These are phyloP conservation scores for Siniperca obscura DNA, from an alignment of 2,797 vertebrate genomes.

Conservation along the genomic window DNA sequence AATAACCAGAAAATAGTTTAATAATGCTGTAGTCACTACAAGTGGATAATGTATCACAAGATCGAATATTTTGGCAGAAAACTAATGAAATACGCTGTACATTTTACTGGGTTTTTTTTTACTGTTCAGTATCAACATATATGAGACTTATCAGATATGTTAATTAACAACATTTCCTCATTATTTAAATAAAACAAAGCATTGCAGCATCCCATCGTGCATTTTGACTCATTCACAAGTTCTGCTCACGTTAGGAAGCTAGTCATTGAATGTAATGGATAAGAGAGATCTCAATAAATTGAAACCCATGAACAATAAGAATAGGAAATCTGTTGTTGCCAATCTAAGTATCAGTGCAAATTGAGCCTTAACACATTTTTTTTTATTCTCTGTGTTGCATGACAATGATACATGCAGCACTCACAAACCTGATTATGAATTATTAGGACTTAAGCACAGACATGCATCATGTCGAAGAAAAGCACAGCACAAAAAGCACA, in stretches of 20 bases:
- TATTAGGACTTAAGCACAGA: conserved; percentile 15
- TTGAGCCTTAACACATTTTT: neutral
- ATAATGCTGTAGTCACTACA: too few species aligned
- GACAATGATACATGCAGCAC: conserved; percentile 4
- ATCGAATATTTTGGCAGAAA: too few species aligned
- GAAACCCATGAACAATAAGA: neutral
- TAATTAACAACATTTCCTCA: too few species aligned
- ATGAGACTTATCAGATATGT: too few species aligned
- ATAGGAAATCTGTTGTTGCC: neutral
- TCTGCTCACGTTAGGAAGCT: conserved; percentile 1
- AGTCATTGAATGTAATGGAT: neutral
- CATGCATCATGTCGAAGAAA: conserved; percentile 31
- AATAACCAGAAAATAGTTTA: too few species aligned
- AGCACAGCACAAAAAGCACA: conserved; percentile 28
- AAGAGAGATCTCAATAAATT: neutral
- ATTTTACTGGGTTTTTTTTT: neutral
- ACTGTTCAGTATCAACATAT: neutral
- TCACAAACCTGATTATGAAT: conserved; percentile 24
- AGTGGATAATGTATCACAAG: too few species aligned
- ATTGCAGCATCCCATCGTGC: neutral
- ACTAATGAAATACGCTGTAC: neutral
- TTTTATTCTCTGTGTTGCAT: neutral
- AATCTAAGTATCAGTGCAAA: neutral
- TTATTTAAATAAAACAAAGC: neutral
- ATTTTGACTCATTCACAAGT: neutral